Evolutionary conservation across 2,797 vertebrate species (phyloP), one percentile per base, ranked within the genome.

Genomic region (Smutsia gigantea): DNA sequence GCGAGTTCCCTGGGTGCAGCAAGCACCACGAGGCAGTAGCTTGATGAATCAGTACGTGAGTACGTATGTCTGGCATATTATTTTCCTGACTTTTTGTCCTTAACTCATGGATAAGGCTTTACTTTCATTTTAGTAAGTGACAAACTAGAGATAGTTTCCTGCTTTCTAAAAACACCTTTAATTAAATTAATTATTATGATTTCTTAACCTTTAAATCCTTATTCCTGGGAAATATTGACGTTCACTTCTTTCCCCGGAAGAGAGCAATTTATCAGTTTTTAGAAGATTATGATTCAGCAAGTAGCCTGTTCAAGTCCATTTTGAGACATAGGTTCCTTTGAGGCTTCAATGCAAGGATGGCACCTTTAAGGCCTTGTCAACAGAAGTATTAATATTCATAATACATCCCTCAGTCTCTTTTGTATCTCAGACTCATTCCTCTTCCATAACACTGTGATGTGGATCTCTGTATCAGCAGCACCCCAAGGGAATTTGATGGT

Each of bases 391-490:
- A 94, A 97, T 96, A 96, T 55, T 74, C 53, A 66, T 91, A 97
- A 91, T 66, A 93, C 79, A 97, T 89, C 64, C 74, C 66, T 0
- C 4, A 51, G 94, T 64, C 57, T 93, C 57, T 92, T 57, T 87
- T 94, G 87, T 81, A 46, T 95, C 72, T 8, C 25, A 71, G 86
- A 95, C 88, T 97, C 96, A 90, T 96, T 96, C 94, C 25, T 85
- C 57, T 12, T 19, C 66, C 53, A 66, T 91, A 95, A 64, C 31
- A 61, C 71, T 77, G 77, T 59, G 69, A 2, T 8, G 86, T 64
- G 71, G 90, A 94, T 87, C 57, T 74, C 49, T 77, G 87, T 63
- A 82, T 83, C 53, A 46, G 72, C 55, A 64, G 34, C 2, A 51
- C 31, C 77, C 75, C 31, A 19, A 92, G 74, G 71, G 19, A 82